These are phyloP conservation scores for Phalacrocorax carbo DNA, from an alignment of 2,113 vertebrate species.

Conservation along the genomic window DNA sequence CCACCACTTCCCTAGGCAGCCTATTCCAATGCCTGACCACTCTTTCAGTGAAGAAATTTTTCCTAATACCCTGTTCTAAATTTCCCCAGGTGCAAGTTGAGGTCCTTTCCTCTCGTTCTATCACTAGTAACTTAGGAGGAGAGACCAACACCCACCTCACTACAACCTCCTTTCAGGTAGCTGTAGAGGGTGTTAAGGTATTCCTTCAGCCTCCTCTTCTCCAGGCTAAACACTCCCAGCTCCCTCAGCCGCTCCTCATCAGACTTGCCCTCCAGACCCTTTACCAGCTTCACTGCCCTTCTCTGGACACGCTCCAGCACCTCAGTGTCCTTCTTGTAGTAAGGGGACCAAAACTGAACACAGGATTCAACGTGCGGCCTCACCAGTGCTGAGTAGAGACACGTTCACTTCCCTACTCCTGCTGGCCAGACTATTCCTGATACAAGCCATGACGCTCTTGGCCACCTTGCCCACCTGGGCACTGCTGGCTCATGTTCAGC, in stretches of 20 bases:
- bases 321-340: neutral
- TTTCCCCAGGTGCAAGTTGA: neutral
- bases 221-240: neutral
- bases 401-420: neutral
- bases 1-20: neutral
- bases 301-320: neutral
- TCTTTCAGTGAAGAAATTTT: neutral
- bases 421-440: neutral
- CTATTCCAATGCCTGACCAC: neutral
- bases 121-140: neutral
- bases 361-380: fast-evolving
- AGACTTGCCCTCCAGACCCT: neutral
- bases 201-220: neutral
- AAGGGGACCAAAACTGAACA: neutral
- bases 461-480: neutral
- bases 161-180: neutral
- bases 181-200: neutral
- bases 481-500: neutral
- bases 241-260: neutral
- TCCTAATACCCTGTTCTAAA: neutral
- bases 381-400: neutral
- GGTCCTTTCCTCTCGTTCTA: neutral
- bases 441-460: neutral
- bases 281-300: neutral
- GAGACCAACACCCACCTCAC: fast-evolving